Base-by-base conservation (phyloP, 1,140 invertebrate genomes). In the Zophobas atratus region DNA sequence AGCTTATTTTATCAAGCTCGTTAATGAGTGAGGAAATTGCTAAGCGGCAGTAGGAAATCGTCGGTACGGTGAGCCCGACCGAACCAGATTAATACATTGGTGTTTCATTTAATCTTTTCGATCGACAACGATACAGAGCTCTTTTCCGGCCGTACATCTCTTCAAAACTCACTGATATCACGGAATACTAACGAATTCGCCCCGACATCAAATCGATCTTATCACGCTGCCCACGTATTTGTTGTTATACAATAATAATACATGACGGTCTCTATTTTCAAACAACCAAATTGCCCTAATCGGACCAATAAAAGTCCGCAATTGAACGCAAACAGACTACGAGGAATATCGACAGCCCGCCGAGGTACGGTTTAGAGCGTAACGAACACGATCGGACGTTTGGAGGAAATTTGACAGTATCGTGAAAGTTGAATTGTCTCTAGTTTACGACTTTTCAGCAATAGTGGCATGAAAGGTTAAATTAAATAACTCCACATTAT, bases 201-300 rank as follows among this genome's bases (percentile, higher is more conserved):
- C 36, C 60, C 60, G 38, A 43, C 60, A 43, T 67, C 60, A 6
- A 43, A 67, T 67, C 60, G 60, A 67, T 67, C 60, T 67, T 67
- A 67, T 67, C 60, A 67, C 60, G 60, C 60, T 32, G 60, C 36
- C 60, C 60, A 67, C 60, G 60, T 67, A 41, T 67, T 41, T 67
- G 36, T 67, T 67, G 60, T 67, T 67, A 67, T 67, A 67, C 60
- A 67, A 67, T 67, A 67, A 67, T 67, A 67, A 41, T 39, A 43
- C 60, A 67, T 39, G 60, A 67, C 43, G 60, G 38, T 67, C 60
- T 67, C 60, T 67, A 67, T 67, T 67, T 67, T 67, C 60, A 67
- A 67, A 67, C 60, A 67, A 67, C 60, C 60, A 67, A 67, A 67
- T 67, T 67, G 60, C 60, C 60, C 60, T 39, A 39, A 67, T 67